Base-by-base conservation (phyloP, 2,888 invertebrate genomes). In the Megalurothrips usitatus region DNA sequence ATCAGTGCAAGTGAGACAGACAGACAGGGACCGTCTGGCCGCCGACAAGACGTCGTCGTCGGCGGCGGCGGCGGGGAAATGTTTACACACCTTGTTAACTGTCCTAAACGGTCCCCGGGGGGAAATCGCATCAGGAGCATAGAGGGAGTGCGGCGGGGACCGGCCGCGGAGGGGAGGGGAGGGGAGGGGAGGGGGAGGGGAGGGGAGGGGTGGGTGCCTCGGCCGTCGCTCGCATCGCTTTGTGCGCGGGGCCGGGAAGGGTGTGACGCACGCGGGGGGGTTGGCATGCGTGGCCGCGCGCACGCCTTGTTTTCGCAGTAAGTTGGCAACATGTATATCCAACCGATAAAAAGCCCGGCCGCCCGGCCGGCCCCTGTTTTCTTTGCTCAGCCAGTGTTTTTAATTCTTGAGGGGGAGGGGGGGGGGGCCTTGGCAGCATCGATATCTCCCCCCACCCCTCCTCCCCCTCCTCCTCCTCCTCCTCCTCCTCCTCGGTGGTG, bases 31-130 rank as follows among this genome's bases (percentile, higher is more conserved):
- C 34, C 34, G 34, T 43, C 34, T 43, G 34, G 2, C 34, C 34
- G 34, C 34, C 6, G 34, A 43, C 17, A 17, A 17, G 58, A 58
- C 58, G 58, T n/a, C n/a, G n/a, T n/a, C n/a, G n/a, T n/a, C n/a
- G n/a, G n/a, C n/a, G n/a, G n/a, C n/a, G n/a, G n/a, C n/a, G n/a
- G n/a, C 2, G 34, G 34, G 26, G 68, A 75, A 75, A 75, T 75
- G 68, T 75, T 75, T 75, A 75, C 68, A 75, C 68, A 75, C 68
- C 68, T 75, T 75, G 68, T 75, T 75, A 75, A 75, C 68, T 75
- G 12, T 75, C 68, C 68, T 75, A 75, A 75, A 75, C 68, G 68
- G 68, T 75, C 68, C 26, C 26, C 23, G 10, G 68, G 26, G 23
- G 23, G 68, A 12, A n/a, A 26, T 26, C 23, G 68, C 68, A 26